Base-by-base conservation (phyloP, 1,140 invertebrate species). In the Protaetia brevitarsis region DNA sequence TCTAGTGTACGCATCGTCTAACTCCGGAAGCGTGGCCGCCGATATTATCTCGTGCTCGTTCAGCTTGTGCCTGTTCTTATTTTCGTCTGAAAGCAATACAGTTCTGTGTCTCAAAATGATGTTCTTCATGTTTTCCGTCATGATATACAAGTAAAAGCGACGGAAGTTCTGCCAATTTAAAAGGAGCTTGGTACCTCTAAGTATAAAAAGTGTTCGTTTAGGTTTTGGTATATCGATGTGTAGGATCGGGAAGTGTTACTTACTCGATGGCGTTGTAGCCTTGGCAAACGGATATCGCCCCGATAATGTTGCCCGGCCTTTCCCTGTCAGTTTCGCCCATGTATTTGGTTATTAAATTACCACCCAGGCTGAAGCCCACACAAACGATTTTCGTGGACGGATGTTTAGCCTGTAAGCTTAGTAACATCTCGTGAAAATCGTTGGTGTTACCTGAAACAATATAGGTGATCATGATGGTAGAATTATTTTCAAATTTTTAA, bases 361-460 rank as follows among this genome's bases (percentile, higher is more conserved):
- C 94, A 30, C 93, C 93, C 77, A 97, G 86, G 79, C 93, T 95
- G 77, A 96, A 96, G 28, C 95, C 95, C 23, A 96, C 87, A 65
- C 89, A 85, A 63, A 96, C 85, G 45, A 95, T 84, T 73, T 87
- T 87, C 19, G 90, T 92, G 26, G 84, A 83, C 1, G 90, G 86
- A 80, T 93, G 91, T 68, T 86, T 84, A 59, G 87, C 84, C 65
- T 86, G 68, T 31, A 96, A 77, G 76, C 89, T 86, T 62, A 86
- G 82, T 29, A 95, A 76, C 92, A 96, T 95, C 30, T 84, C 85
- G 61, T 86, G 83, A 73, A 89, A 93, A 79, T 97, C 94, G 56
- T 89, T 90, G 0, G 93, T 95, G 74, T 93, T 87, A 56, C 93
- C 92, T 94, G 77, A 66, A 71, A 66, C 7, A 59, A 59, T 59